phyloP scores from a whole-genome alignment of 2,113 vertebrate species.

The Hemicordylus capensis region DNA sequence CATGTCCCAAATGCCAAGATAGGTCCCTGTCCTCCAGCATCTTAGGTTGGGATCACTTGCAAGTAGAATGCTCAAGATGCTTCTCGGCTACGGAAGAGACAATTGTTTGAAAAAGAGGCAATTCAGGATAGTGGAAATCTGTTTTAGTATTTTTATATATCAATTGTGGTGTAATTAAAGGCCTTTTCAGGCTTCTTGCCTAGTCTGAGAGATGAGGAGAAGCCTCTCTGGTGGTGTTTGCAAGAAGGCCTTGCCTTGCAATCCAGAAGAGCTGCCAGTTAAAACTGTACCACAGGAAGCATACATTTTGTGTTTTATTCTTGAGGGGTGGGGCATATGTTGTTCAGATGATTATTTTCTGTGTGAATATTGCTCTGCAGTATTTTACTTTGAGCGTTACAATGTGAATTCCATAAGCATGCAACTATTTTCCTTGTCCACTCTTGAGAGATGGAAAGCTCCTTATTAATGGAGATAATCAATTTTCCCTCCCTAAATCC shows the following conservation, averaged over 20 bases:
- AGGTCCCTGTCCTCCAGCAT: too few relatives aligned
- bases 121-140: too few relatives aligned
- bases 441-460: not conserved
- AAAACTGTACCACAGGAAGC: not conserved
- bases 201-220: not conserved
- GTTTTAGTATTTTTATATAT: too few relatives aligned
- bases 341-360: not conserved
- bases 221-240: not conserved
- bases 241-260: not conserved
- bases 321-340: too few relatives aligned
- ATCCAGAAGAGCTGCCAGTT: not conserved
- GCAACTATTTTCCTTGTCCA: conserved; percentile 27
- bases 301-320: not conserved
- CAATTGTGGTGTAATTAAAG: too few relatives aligned
- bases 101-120: too few relatives aligned
- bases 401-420: not conserved
- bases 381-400: conserved; percentile 36
- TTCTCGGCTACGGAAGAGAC: too few relatives aligned
- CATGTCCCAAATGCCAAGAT: too few relatives aligned
- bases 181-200: not conserved
- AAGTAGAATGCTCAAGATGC: too few relatives aligned
- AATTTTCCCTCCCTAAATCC: not conserved
- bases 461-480: not conserved
- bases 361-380: not conserved
- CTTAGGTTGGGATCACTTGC: too few relatives aligned